Percentiles rank a stretch among this genome's conserved stretches.
Conservation (phyloP, 2,797 vertebrate species). For the Channa striata region DNA sequence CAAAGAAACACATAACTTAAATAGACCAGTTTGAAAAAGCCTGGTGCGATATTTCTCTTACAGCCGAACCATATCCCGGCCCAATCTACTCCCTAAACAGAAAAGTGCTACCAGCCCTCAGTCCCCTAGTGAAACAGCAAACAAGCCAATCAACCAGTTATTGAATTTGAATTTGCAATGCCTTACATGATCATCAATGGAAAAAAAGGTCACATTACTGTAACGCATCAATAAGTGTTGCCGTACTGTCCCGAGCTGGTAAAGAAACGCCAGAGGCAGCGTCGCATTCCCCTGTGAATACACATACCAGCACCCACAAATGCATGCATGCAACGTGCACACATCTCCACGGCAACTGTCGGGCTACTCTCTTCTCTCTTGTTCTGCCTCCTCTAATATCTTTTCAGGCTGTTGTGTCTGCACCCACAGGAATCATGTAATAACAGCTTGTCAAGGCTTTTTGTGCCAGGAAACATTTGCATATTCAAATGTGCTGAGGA, state of each 20-base stretch:
- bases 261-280: conserved; percentile 51
- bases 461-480: conserved; percentile 73
- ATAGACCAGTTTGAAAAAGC: not conserved
- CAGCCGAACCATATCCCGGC: no score
- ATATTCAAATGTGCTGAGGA: conserved; percentile 76
- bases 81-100: no score
- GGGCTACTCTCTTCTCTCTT: conserved; percentile 46
- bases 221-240: no score
- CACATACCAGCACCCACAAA: conserved; percentile 26
- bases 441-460: conserved; percentile 81
- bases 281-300: conserved; percentile 23
- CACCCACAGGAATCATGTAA: conserved; percentile 75
- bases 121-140: no score
- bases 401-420: conserved; percentile 70
- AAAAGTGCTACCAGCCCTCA: no score
- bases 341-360: conserved; percentile 79
- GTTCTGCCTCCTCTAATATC: conserved; percentile 66
- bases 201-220: no score
- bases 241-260: not conserved
- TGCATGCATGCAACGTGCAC: conserved; percentile 26
- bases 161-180: no score
- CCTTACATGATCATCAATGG: no score
- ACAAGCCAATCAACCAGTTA: no score
- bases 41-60: no score
- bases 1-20: not conserved